Evolutionary conservation across 2,113 vertebrate species (phyloP).

Genomic region (Nannobrachium achirus): DNA sequence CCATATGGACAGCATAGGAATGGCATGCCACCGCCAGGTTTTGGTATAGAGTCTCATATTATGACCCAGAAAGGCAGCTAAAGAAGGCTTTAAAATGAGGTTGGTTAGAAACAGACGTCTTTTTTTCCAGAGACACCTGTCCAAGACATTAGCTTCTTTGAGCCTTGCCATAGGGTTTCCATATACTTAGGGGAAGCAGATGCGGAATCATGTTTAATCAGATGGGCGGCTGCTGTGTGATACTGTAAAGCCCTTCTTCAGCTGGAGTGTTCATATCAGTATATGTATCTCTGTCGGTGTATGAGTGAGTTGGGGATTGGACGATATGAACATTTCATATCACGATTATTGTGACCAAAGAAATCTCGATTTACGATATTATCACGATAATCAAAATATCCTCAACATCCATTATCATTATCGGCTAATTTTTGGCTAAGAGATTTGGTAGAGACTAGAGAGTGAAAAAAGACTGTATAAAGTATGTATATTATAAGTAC

Average conservation of each 20-base stretch:
- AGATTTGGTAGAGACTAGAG: too few relatives aligned
- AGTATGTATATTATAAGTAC: too few relatives aligned
- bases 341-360: too few relatives aligned
- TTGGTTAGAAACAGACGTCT: conserved; percentile 42
- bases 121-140: conserved; percentile 59
- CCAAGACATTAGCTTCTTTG: conserved; percentile 51
- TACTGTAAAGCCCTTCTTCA: conserved; percentile 16
- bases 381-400: too few relatives aligned
- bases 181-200: background rate
- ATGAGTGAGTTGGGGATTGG: too few relatives aligned
- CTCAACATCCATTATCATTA: too few relatives aligned
- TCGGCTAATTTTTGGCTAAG: too few relatives aligned
- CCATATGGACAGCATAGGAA: conserved; percentile 68
- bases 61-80: conserved; percentile 71
- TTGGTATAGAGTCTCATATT: conserved; percentile 71
- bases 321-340: too few relatives aligned
- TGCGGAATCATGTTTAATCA: conserved; percentile 13
- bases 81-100: conserved; percentile 62
- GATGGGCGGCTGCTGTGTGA: conserved; percentile 23
- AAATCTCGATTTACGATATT: too few relatives aligned
- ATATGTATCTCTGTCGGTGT: background rate
- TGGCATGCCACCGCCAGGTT: conserved; percentile 64
- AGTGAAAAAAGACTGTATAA: too few relatives aligned
- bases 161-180: conserved; percentile 24
- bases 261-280: conserved; percentile 31